Base-by-base conservation (phyloP, 1,140 invertebrate species). In the Atta texana region DNA sequence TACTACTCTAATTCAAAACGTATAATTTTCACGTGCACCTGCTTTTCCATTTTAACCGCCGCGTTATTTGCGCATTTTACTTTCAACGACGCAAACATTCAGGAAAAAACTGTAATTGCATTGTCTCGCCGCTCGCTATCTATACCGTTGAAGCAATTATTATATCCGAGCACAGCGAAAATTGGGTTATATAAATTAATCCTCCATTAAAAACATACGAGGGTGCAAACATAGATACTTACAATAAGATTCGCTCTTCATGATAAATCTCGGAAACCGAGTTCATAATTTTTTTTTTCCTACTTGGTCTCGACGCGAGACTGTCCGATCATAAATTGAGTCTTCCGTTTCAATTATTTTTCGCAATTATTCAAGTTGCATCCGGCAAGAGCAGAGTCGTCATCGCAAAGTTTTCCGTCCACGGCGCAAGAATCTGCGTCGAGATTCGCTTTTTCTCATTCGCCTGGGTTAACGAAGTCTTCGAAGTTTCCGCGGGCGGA, bases 301-400 rank as follows among this genome's bases (percentile, higher is more conserved):
- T 59, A 7, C 6, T 31, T 16, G 21, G 39, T 16, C 3, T 3
- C 31, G 3, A 12, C 24, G 57, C 75, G 39, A 44, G 68, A 59
- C 68, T 39, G 55, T 63, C 74, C 75, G 34, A 12, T 57, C 55
- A 59, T 74, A 88, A 90, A 90, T 90, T 86, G 80, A 77, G 71
- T 86, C 87, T 90, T 88, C 81, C 89, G 71, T 90, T 90, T 88
- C 86, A 90, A 90, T 90, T 90, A 90, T 90, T 86, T 84, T 84
- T 49, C 77, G 76, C 86, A 72, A 90, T 90, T 88, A 84, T 90
- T 90, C 86, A 89, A 66, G 18, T 55, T 55, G 53, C 69, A 59
- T 61, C 24, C 55, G 24, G 34, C 39, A 61, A 18, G 44, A 49
- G 18, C n/a, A 12, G n/a, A 34, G n/a, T 21, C 16, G 68, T 31